Conservation (phyloP, 2,797 vertebrate genomes). For the Eulemur rubriventer region DNA sequence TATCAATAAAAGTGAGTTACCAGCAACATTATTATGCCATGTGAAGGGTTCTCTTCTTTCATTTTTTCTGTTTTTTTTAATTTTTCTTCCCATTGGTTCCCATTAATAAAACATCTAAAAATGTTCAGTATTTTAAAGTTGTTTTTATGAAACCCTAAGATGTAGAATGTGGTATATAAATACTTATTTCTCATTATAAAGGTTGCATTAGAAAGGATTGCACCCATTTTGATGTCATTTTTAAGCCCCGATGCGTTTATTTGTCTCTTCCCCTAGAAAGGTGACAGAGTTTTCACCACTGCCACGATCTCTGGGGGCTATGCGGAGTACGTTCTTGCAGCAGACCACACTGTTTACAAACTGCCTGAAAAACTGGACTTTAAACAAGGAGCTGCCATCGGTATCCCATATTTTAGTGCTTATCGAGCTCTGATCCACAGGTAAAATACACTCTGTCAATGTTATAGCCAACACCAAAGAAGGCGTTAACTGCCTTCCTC, state of each 20-base stretch:
- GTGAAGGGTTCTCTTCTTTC: not conserved
- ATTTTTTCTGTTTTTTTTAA: not conserved
- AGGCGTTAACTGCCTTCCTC: not conserved
- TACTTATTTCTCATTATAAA: not conserved
- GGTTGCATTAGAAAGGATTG: not conserved
- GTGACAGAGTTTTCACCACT: slow-evolving; percentile 93
- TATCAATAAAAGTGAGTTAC: not conserved
- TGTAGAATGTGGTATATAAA: not conserved
- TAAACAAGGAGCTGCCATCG: slow-evolving; percentile 92
- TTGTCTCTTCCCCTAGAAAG: slow-evolving; percentile 84
- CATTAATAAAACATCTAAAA: not conserved
- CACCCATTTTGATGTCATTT: not conserved
- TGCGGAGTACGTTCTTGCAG: slow-evolving; percentile 91
- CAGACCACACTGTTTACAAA: slow-evolving; percentile 86
- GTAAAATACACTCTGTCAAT: slow-evolving; percentile 83
- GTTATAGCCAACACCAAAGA: not conserved
- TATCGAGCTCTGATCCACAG: slow-evolving; percentile 93
- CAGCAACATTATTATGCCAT: not conserved
- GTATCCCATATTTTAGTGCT: slow-evolving; percentile 95
- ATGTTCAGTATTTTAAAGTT: not conserved
- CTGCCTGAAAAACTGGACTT: slow-evolving; percentile 90
- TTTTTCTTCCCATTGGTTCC: slow-evolving; percentile 7
- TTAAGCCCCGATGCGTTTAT: not conserved
- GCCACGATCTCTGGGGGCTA: slow-evolving; percentile 91
- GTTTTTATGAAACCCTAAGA: not conserved